Base-by-base conservation (phyloP, 2,113 vertebrate species). In the Mesoclemmys tuberculata region DNA sequence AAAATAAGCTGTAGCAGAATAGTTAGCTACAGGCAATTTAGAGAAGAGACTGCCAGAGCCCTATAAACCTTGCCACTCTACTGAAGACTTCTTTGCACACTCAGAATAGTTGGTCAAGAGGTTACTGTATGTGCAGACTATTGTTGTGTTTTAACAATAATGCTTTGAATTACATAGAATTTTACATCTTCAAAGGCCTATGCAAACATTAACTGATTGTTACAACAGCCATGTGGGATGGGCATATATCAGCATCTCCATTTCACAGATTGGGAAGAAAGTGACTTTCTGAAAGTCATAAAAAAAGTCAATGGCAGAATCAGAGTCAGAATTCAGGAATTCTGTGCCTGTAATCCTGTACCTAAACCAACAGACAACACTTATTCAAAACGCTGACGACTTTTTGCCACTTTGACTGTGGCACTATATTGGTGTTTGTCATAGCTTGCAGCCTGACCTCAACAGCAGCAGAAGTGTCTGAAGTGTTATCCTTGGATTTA, bases 401-500 rank as follows among this genome's bases (percentile, higher is more conserved):
- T 11, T n/a, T 2, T n/a, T 2, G 10, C 1, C 9, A n/a, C 54
- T 24, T 3, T 55, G 55, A 13, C 38, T 90, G 58, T 58, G 85
- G 58, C 44, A 11, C 21, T 48, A 52, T 2, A 35, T 38, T 16
- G 64, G 38, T 27, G 41, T 35, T 4, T 0, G 24, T 0, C 81
- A 51, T 31, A 46, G 78, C 48, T 22, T 35, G 49, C 1, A 4
- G 13, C 8, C 71, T n/a, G 21, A 51, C 48, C 54, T 82, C 68
- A 38, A 75, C n/a, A 38, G 19, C n/a, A 4, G 18, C 35, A 71
- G 68, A 71, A 9, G 2, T 21, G 14, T 1, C 5, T 6, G 31
- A 81, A 29, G 1, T 0, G 24, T 2, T 41, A 5, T 8, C 78
- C 56, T 74, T 0, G 2, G 13, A 5, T 41, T 46, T n/a, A 2